Conservation (phyloP, 2,888 invertebrate species). For the Apotomis betuletana region DNA sequence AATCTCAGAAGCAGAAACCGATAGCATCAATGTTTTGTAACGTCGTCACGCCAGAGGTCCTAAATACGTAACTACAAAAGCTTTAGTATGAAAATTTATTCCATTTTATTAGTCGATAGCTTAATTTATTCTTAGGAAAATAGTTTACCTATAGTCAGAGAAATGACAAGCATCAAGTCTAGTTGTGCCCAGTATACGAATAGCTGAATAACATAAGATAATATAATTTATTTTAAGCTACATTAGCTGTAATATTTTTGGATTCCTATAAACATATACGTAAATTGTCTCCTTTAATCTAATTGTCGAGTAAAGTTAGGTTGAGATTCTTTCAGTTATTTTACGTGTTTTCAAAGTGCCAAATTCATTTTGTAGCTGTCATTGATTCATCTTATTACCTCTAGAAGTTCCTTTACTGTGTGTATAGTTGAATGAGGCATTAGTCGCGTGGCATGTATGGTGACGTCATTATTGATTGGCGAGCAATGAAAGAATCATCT, state of each 20-base stretch:
- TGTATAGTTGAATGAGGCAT: conserved; percentile 50
- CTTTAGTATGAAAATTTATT: conserved; percentile 79
- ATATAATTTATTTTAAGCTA: conserved; percentile 82
- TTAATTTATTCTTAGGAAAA: conserved; percentile 81
- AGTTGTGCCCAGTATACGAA: conserved; percentile 84
- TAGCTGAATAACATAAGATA: conserved; percentile 78
- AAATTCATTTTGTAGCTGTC: conserved; percentile 70
- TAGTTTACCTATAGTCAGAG: conserved; percentile 81
- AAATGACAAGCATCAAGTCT: conserved; percentile 83
- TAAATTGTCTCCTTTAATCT: conserved; percentile 75
- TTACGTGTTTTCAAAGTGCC: conserved; percentile 72
- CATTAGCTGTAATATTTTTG: conserved; percentile 83
- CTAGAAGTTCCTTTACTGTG: conserved; percentile 65
- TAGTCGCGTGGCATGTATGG: conserved; percentile 33
- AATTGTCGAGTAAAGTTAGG: conserved; percentile 59
- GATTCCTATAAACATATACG: conserved; percentile 84
- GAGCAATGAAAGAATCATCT: conserved; percentile 71
- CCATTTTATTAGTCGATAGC: conserved; percentile 82
- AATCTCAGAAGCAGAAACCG: conserved; percentile 19
- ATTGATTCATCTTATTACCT: conserved; percentile 63
- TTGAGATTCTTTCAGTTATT: conserved; percentile 71
- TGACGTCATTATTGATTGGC: conserved; percentile 41
- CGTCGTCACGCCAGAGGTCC: conserved; percentile 62
- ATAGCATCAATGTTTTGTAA: conserved; percentile 47
- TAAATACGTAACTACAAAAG: conserved; percentile 81